phyloP scores from a whole-genome alignment of 2,797 vertebrate genomes.

The Chaunax sp. region DNA sequence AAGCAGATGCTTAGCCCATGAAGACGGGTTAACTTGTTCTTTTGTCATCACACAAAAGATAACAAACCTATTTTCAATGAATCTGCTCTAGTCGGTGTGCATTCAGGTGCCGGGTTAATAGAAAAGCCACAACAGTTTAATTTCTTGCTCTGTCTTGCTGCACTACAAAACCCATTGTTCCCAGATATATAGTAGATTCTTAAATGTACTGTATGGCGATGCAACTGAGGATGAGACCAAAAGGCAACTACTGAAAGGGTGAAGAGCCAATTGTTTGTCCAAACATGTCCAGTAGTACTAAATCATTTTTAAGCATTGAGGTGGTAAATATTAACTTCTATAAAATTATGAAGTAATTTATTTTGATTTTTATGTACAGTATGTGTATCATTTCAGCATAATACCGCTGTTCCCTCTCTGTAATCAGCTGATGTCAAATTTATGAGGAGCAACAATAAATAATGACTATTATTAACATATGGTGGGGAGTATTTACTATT shows the following conservation, averaged over 20 bases:
- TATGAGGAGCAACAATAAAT: slow-evolving; percentile 80
- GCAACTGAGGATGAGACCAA: slow-evolving; percentile 74
- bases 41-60: slow-evolving; percentile 54
- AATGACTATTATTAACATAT: slow-evolving; percentile 77
- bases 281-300: slow-evolving; percentile 74
- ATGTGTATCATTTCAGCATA: slow-evolving; percentile 76
- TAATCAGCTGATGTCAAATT: slow-evolving; percentile 81
- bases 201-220: slow-evolving; percentile 70
- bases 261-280: slow-evolving; percentile 77
- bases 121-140: slow-evolving; percentile 42
- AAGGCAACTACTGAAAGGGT: slow-evolving; percentile 73
- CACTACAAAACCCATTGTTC: slow-evolving; percentile 65
- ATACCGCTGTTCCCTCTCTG: slow-evolving; percentile 74
- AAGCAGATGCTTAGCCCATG: slow-evolving; percentile 64
- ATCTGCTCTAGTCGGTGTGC: slow-evolving; percentile 48
- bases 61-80: slow-evolving; percentile 57
- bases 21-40: slow-evolving; percentile 60
- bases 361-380: slow-evolving; percentile 83
- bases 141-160: slow-evolving; percentile 67
- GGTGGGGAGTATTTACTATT: slow-evolving; percentile 27
- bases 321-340: slow-evolving; percentile 78
- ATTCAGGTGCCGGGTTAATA: slow-evolving; percentile 49
- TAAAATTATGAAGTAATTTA: slow-evolving; percentile 77
- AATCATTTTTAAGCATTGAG: slow-evolving; percentile 78
- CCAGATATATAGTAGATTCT: slow-evolving; percentile 58